Evolutionary conservation across 2,113 vertebrate species (phyloP).

Genomic region (Cyanoliseus patagonus): DNA sequence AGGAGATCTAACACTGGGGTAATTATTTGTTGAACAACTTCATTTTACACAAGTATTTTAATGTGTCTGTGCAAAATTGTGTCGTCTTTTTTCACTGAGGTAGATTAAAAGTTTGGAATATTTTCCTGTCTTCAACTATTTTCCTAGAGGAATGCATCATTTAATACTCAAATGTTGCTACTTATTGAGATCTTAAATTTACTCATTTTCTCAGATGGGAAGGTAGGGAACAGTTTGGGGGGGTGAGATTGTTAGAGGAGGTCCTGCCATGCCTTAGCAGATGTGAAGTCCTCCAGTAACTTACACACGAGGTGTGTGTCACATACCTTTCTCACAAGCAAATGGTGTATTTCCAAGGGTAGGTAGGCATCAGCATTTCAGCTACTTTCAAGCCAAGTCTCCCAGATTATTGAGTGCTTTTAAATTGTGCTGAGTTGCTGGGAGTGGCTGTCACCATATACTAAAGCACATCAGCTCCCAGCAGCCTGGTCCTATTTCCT

Average conservation of each 20-base stretch:
- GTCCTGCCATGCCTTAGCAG: background rate
- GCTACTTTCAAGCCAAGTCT: background rate
- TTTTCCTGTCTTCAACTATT: background rate
- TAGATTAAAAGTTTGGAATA: background rate
- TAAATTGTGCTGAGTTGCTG: background rate
- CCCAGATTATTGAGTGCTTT: background rate
- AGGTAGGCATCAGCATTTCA: background rate
- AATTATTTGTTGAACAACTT: background rate
- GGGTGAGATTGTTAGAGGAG: background rate
- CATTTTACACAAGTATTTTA: background rate
- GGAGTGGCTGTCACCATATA: background rate
- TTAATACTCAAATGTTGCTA: background rate
- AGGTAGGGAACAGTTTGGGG: background rate
- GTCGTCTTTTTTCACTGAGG: background rate
- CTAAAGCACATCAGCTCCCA: background rate
- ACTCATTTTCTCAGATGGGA: background rate
- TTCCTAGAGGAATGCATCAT: background rate
- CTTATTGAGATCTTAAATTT: background rate
- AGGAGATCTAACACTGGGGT: background rate
- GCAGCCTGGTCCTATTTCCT: background rate
- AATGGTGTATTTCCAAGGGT: background rate
- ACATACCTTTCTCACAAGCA: background rate
- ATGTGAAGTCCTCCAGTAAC: background rate
- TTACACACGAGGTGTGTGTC: background rate
- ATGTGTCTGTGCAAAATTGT: background rate